A percentile compares a stretch with the other conserved stretches of the same genome.
These are phyloP conservation scores for Molossus molossus DNA, from an alignment of 2,797 vertebrate species.

Conservation along the genomic window DNA sequence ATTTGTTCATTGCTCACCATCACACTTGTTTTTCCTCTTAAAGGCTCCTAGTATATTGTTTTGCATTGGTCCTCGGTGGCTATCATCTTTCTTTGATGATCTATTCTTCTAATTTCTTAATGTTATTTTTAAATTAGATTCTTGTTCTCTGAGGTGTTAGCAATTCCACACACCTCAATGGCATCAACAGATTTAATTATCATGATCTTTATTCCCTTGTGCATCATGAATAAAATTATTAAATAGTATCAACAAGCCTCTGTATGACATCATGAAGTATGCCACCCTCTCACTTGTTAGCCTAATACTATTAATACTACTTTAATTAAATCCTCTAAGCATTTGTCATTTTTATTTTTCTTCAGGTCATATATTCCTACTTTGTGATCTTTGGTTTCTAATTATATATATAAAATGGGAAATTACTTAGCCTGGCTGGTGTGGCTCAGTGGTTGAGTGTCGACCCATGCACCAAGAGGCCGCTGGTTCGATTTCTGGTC, in stretches of 20 bases:
- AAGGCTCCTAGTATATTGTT: not conserved
- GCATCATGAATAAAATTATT: slow-evolving; percentile 71
- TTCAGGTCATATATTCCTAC: slow-evolving; percentile 51
- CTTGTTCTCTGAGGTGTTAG: slow-evolving; percentile 71
- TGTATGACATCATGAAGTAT: slow-evolving; percentile 71
- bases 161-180: slow-evolving; percentile 69
- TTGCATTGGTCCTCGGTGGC: slow-evolving; percentile 66
- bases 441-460: too few relatives aligned
- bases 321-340: slow-evolving; percentile 7
- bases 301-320: slow-evolving; percentile 32
- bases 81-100: slow-evolving; percentile 71
- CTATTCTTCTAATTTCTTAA: slow-evolving; percentile 74
- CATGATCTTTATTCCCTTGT: slow-evolving; percentile 62
- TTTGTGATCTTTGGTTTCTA: slow-evolving; percentile 56
- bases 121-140: slow-evolving; percentile 81
- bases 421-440: not conserved
- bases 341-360: slow-evolving; percentile 47
- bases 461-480: too few relatives aligned
- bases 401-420: slow-evolving; percentile 40
- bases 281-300: slow-evolving; percentile 4
- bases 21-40: not conserved
- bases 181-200: slow-evolving; percentile 67
- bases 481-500: too few relatives aligned
- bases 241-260: slow-evolving; percentile 54
- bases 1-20: not conserved